Evolutionary conservation across 2,113 vertebrate species (phyloP).

Genomic region (Zosterops lateralis): DNA sequence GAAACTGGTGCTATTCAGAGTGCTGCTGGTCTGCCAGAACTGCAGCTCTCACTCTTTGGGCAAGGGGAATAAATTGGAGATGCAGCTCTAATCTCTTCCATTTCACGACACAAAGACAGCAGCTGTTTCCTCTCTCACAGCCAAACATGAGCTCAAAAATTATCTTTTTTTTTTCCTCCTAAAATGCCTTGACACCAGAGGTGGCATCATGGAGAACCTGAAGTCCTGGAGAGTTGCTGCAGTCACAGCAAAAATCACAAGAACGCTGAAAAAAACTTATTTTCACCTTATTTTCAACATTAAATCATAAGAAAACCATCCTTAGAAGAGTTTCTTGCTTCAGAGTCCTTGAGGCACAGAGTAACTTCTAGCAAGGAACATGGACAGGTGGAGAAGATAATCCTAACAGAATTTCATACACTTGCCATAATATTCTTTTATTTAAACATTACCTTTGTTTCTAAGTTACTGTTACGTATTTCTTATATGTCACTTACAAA

Average conservation of each 20-base stretch:
- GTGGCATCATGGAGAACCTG: not conserved
- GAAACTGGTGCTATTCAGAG: not conserved
- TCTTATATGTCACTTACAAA: accelerated
- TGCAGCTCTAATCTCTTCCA: not conserved
- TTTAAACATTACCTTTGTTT: not conserved
- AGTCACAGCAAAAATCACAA: not conserved
- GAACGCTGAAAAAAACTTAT: not conserved
- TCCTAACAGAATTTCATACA: accelerated
- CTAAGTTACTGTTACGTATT: not conserved
- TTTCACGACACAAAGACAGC: not conserved
- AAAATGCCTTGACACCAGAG: not conserved
- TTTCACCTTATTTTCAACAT: not conserved
- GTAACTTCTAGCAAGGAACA: not conserved
- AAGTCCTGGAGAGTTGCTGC: not conserved
- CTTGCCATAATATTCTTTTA: not conserved
- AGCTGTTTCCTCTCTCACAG: not conserved
- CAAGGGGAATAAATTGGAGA: not conserved
- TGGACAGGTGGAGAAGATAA: accelerated
- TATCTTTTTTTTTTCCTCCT: not conserved
- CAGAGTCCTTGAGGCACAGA: not conserved
- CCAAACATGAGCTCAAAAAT: not conserved
- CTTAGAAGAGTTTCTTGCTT: not conserved
- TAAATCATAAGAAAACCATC: not conserved
- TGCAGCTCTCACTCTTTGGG: not conserved
- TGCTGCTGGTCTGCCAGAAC: not conserved